phyloP scores from a whole-genome alignment of 2,113 vertebrate genomes.

The Aphyosemion australe region DNA sequence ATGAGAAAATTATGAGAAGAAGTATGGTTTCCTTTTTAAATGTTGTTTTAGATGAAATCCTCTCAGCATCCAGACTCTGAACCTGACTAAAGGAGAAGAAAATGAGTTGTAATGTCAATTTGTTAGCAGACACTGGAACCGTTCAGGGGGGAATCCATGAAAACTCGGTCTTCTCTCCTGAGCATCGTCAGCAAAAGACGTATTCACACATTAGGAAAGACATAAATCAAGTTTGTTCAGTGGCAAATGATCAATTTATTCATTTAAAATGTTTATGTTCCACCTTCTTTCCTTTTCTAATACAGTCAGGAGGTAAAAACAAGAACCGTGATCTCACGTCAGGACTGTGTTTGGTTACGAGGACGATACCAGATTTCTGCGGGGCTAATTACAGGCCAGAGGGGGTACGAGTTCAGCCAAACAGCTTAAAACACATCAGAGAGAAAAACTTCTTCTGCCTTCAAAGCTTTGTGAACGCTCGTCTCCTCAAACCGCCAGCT shows the following conservation, averaged over 20 bases:
- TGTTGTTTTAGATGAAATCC: no score
- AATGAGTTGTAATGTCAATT: conserved; percentile 30
- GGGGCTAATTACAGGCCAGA: conserved; percentile 66
- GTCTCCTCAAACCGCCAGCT: conserved; percentile 54
- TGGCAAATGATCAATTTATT: neutral
- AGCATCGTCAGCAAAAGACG: no score
- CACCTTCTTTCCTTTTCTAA: neutral
- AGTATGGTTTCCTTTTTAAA: neutral
- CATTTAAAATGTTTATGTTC: neutral
- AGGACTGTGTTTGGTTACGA: conserved; percentile 29
- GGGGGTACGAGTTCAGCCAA: conserved; percentile 54
- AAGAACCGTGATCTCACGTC: conserved; percentile 37
- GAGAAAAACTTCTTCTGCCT: conserved; percentile 32
- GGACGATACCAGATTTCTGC: conserved; percentile 39
- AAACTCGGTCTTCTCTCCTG: conserved; percentile 39
- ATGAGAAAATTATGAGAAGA: neutral
- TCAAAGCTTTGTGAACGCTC: conserved; percentile 49
- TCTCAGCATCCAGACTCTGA: no score
- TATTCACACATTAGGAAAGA: no score
- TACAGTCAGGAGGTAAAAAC: conserved; percentile 6
- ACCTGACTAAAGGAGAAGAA: conserved; percentile 44
- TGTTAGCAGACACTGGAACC: conserved; percentile 46
- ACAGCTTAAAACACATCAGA: conserved; percentile 67
- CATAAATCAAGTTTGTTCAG: neutral
- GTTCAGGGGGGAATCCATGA: conserved; percentile 48